Base-by-base conservation (phyloP, 1,140 invertebrate genomes). In the Chelonus insularis region DNA sequence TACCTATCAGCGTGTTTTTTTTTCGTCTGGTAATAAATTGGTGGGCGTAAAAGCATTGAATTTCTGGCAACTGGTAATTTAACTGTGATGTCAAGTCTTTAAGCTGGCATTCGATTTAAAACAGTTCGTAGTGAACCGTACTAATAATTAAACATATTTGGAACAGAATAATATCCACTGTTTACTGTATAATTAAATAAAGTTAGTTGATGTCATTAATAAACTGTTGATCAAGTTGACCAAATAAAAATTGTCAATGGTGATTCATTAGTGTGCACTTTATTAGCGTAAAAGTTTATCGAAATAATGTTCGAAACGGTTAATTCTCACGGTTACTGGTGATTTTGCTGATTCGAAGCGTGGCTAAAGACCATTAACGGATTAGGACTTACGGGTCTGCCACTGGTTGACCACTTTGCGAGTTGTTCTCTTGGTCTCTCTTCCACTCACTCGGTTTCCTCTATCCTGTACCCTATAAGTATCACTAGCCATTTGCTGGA, bases 11-110 rank as follows among this genome's bases (percentile, higher is more conserved):
- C 29, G 50, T 61, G 51, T 47, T 57, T 61, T 41, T 21, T 56
- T 64, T 66, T 68, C 57, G 60, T 63, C 67, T 48, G 45, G 57
- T 56, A 63, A 73, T 70, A 68, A 67, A 60, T 67, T 23, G 61
- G 62, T 64, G 71, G 71, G 71, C 71, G 71, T 59, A 65, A 67
- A 64, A 69, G 55, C 63, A 64, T 69, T 63, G 59, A 65, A 58
- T 66, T 51, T 54, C 61, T 29, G 23, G 39, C 36, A 60, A 54
- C 55, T 63, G 61, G 34, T 50, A 29, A 29, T 29, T 29, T 16
- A 57, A 57, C 57, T 36, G 47, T 20, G 34, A 60, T 41, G 34
- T 37, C 11, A 41, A 34, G 47, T 23, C 48, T 51, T 45, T 41
- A 60, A 36, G 32, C 57, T 21, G 3, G 18, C 12, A 50, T 21